phyloP scores from a whole-genome alignment of 2,113 vertebrate genomes.

The Rousettus leschenaultii region DNA sequence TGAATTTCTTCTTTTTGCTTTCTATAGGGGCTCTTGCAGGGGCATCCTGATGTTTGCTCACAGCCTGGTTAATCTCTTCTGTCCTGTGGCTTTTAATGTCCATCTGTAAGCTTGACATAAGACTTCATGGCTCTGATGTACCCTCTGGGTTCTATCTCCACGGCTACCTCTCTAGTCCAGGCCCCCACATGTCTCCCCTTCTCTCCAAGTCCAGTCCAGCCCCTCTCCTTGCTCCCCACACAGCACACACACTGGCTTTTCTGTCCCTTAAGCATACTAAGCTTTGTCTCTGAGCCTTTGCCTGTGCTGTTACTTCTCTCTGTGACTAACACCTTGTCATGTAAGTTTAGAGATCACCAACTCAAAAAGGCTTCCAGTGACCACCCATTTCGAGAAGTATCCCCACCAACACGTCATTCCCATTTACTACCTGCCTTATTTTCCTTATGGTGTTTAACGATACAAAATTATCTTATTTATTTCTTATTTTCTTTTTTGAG shows the following conservation, averaged over 20 bases:
- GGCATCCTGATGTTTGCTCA: not conserved
- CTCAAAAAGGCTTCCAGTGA: not conserved
- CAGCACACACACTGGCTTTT: not conserved
- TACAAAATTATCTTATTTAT: not conserved
- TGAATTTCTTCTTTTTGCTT: not conserved
- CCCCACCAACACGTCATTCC: not conserved
- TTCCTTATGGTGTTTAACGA: not conserved
- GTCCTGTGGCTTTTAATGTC: not conserved
- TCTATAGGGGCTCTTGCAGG: not conserved
- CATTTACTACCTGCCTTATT: not conserved
- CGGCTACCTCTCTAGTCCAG: not conserved
- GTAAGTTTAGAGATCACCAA: not conserved
- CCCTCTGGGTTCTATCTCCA: not conserved
- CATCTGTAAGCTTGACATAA: too few species aligned
- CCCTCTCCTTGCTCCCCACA: not conserved
- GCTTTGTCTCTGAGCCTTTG: not conserved
- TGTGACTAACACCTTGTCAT: not conserved
- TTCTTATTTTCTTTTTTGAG: not conserved
- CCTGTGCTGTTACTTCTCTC: fast-evolving
- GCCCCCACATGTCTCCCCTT: not conserved
- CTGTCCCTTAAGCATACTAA: not conserved
- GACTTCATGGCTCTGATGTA: not conserved
- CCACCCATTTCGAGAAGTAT: not conserved
- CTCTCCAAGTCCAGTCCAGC: not conserved
- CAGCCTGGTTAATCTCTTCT: too few species aligned